A percentile compares a stretch with the other conserved stretches of the same genome.
phyloP scores from a whole-genome alignment of 2,888 invertebrate genomes.

The Notocelia uddmanniana region DNA sequence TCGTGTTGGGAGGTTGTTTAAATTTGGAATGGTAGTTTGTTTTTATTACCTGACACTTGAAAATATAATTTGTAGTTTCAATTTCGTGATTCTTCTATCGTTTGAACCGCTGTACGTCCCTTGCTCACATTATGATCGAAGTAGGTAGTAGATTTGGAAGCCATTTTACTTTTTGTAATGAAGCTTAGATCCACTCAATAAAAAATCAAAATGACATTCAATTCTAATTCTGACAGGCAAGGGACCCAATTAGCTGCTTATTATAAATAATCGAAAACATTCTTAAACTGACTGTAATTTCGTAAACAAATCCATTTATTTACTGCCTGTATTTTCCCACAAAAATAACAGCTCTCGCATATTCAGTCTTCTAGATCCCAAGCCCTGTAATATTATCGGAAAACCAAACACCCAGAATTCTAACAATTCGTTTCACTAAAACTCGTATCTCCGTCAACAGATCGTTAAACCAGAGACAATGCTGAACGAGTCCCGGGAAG shows the following conservation, averaged over 20 bases:
- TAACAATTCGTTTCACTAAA: conserved; percentile 19
- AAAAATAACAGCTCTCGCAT: background rate
- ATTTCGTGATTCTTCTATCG: background rate
- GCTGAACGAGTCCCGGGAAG: conserved; percentile 35
- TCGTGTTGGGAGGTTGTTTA: conserved; percentile 37
- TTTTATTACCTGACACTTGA: background rate
- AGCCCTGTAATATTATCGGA: conserved; percentile 20
- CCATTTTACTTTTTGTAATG: background rate
- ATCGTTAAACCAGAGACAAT: conserved; percentile 42
- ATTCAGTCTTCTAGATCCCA: conserved; percentile 1
- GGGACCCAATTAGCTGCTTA: background rate
- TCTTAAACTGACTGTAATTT: background rate
- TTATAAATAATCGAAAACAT: no score
- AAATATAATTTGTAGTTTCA: no score
- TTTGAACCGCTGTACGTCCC: background rate
- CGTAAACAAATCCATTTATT: background rate
- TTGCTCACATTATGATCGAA: background rate
- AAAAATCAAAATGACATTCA: background rate
- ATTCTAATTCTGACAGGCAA: background rate
- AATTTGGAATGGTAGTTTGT: conserved; percentile 22
- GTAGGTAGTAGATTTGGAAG: background rate
- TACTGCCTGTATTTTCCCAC: background rate
- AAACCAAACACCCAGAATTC: conserved; percentile 16
- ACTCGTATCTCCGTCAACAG: conserved; percentile 40
- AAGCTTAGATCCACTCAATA: no score